phyloP scores from a whole-genome alignment of 1,140 invertebrate species.

The Lanistes nyassanus region DNA sequence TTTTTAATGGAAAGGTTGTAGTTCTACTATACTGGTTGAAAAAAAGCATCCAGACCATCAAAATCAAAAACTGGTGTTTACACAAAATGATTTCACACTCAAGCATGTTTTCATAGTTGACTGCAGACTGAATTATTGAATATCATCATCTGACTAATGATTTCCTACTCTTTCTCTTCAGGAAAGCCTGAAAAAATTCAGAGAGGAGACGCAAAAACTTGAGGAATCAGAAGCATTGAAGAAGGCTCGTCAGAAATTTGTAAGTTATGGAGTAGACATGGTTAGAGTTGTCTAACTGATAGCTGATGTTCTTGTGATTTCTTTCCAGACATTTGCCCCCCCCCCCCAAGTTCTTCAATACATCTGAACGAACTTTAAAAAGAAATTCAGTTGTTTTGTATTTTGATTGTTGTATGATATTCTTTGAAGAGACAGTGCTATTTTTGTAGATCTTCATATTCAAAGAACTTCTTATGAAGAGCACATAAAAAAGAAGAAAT shows the following conservation, averaged over 20 bases:
- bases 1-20: neutral
- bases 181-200: conserved; percentile 95
- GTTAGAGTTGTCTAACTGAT: neutral
- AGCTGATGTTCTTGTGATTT: neutral
- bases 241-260: conserved; percentile 81
- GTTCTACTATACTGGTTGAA: neutral
- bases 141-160: conserved; percentile 14
- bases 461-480: neutral
- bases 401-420: neutral
- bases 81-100: neutral
- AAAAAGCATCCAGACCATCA: no score
- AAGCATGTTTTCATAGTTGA: neutral
- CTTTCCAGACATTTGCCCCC: no score
- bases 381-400: no score
- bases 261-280: conserved; percentile 51
- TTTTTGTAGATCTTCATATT: neutral
- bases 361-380: no score
- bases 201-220: conserved; percentile 96
- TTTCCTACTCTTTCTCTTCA: conserved; percentile 53
- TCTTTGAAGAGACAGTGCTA: neutral
- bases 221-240: conserved; percentile 96
- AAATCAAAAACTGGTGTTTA: neutral
- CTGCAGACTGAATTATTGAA: neutral
- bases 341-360: no score
- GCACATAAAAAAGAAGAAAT: neutral